phyloP scores from a whole-genome alignment of 2,888 invertebrate genomes.

The Cheilosia grossa region DNA sequence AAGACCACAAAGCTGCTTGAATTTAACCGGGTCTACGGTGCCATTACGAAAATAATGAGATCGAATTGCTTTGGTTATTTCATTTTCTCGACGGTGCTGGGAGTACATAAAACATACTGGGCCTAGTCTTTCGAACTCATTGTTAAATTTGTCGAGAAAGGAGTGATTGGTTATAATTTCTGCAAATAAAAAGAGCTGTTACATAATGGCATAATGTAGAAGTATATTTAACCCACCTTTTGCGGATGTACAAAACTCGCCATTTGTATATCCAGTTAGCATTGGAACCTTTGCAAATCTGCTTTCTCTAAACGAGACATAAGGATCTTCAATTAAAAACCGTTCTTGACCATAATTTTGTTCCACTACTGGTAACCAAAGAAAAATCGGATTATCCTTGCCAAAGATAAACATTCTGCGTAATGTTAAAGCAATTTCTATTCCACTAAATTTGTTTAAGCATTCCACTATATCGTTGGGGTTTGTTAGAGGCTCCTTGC shows the following conservation, averaged over 20 bases:
- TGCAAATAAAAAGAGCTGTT: conserved; percentile 2
- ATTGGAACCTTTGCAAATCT: conserved; percentile 83
- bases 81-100: conserved; percentile 3
- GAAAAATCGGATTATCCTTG: conserved; percentile 78
- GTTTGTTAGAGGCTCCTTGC: conserved; percentile 79
- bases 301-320: conserved; percentile 81
- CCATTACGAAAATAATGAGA: conserved; percentile 67
- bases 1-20: conserved; percentile 79
- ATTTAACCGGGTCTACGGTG: conserved; percentile 30
- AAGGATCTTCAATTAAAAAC: conserved; percentile 84
- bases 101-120: conserved; percentile 85
- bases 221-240: conserved; percentile 78
- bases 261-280: conserved; percentile 84
- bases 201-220: neutral
- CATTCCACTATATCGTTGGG: conserved; percentile 83
- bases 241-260: conserved; percentile 83
- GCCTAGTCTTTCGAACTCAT: conserved; percentile 83
- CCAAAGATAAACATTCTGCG: conserved; percentile 77
- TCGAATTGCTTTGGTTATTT: conserved; percentile 48
- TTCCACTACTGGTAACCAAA: conserved; percentile 84
- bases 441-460: conserved; percentile 79
- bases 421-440: conserved; percentile 74
- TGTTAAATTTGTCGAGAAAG: conserved; percentile 81
- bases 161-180: conserved; percentile 81
- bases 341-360: conserved; percentile 83